A percentile compares a stretch with the other conserved stretches of the same genome.
Evolutionary conservation across 1,140 invertebrate genomes (phyloP).

Genomic region (Rhizoglyphus robini): DNA sequence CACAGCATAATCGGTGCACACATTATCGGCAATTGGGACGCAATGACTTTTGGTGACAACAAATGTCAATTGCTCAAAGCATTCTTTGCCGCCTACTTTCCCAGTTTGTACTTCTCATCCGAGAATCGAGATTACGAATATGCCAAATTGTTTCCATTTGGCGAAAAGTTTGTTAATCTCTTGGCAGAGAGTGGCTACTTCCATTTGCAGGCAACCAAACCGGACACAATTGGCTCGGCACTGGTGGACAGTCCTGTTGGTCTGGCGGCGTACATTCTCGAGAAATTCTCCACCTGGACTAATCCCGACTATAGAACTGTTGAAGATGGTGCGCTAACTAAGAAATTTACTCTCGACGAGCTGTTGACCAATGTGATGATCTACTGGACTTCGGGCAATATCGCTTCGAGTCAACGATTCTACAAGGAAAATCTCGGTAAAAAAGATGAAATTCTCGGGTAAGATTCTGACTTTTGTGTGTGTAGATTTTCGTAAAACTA

Average conservation of each 20-base stretch:
- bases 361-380: conserved; percentile 76
- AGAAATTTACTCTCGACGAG: conserved; percentile 50
- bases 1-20: neutral
- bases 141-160: conserved; percentile 40
- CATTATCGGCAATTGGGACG: neutral
- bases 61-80: neutral
- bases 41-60: too few relatives aligned
- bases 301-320: conserved; percentile 27
- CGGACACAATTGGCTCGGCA: conserved; percentile 64
- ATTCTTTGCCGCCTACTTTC: conserved; percentile 35
- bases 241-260: conserved; percentile 18
- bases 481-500: neutral
- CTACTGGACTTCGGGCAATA: conserved; percentile 62
- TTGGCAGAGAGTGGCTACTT: conserved; percentile 58
- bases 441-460: neutral
- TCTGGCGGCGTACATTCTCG: conserved; percentile 52
- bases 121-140: conserved; percentile 23
- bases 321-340: conserved; percentile 54
- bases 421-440: conserved; percentile 46
- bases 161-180: conserved; percentile 32
- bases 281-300: conserved; percentile 53
- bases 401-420: conserved; percentile 57
- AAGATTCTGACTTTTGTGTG: neutral
- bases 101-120: conserved; percentile 41
- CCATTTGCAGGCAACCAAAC: conserved; percentile 70